Conservation (phyloP, 2,888 invertebrate genomes). For the Nezara viridula region DNA sequence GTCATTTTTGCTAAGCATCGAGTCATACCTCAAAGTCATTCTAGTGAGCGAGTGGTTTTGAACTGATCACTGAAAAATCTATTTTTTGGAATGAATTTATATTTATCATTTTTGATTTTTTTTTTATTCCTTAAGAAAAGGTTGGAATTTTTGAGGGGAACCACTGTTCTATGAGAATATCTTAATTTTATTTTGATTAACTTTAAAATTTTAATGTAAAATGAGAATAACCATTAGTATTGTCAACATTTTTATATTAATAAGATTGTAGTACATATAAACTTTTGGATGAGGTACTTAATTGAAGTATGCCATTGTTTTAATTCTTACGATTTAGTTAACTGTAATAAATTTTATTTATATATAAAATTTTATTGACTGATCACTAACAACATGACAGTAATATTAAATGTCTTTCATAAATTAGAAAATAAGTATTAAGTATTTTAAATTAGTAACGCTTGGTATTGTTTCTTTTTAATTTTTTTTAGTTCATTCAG, state of each 20-base stretch:
- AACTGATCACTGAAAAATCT: too few relatives aligned
- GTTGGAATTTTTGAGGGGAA: not conserved
- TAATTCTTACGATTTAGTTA: not conserved
- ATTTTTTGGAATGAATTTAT: too few relatives aligned
- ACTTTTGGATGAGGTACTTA: not conserved
- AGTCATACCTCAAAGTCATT: too few relatives aligned
- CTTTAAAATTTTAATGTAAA: not conserved
- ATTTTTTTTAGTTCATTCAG: not conserved
- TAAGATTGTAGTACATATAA: not conserved
- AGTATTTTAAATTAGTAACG: not conserved
- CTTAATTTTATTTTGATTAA: not conserved
- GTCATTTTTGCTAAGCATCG: not conserved
- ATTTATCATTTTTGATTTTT: too few relatives aligned
- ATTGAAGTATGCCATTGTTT: not conserved
- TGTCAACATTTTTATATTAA: not conserved
- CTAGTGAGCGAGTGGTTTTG: too few relatives aligned
- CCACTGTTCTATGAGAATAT: not conserved
- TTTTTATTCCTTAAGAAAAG: too few relatives aligned
- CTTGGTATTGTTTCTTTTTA: not conserved
- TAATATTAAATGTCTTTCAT: constrained; percentile 45
- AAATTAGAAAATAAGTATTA: constrained; percentile 4
- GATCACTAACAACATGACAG: constrained; percentile 47
- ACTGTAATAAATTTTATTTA: constrained; percentile 10
- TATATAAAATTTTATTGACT: not conserved
- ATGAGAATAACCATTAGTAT: not conserved